Percentiles rank a stretch among this genome's conserved stretches.
Evolutionary conservation across 2,888 invertebrate species (phyloP).

Genomic region (Antitype chi): DNA sequence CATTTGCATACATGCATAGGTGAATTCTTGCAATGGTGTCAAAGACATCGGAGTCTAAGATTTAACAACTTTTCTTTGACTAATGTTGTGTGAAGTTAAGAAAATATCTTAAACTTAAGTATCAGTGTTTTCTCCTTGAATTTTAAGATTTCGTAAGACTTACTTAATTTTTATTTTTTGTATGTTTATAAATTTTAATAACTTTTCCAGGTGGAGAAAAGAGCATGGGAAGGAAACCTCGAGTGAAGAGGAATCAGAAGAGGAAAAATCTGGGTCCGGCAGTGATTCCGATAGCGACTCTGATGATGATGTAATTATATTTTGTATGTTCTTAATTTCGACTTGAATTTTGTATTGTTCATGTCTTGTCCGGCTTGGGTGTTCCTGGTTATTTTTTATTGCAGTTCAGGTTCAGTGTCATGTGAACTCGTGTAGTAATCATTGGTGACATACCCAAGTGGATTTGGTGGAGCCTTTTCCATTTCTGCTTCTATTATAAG

Average conservation of each 20-base stretch:
- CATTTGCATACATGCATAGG: not conserved
- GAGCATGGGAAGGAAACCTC: slow-evolving; percentile 91
- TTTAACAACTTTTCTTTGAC: not conserved
- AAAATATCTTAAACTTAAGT: not conserved
- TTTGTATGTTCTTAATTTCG: slow-evolving; percentile 39
- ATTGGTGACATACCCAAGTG: too few relatives aligned
- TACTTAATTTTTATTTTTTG: not conserved
- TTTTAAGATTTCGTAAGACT: not conserved
- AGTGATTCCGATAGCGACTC: slow-evolving; percentile 91
- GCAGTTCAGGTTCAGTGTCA: too few relatives aligned
- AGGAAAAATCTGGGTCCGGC: slow-evolving; percentile 90
- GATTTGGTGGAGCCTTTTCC: too few relatives aligned
- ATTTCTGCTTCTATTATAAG: too few relatives aligned
- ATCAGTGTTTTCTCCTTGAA: not conserved
- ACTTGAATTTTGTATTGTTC: slow-evolving; percentile 24
- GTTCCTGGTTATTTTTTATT: too few relatives aligned
- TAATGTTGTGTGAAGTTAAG: not conserved
- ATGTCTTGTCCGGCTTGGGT: not conserved
- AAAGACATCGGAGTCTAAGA: not conserved
- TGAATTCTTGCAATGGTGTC: not conserved
- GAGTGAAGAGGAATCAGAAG: slow-evolving; percentile 91
- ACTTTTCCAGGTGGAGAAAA: slow-evolving; percentile 88
- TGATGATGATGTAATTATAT: slow-evolving; percentile 87
- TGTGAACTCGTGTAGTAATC: too few relatives aligned
- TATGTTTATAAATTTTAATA: not conserved